Evolutionary conservation across 2,888 invertebrate species (phyloP).

Genomic region (Holacanthella duospinosa): DNA sequence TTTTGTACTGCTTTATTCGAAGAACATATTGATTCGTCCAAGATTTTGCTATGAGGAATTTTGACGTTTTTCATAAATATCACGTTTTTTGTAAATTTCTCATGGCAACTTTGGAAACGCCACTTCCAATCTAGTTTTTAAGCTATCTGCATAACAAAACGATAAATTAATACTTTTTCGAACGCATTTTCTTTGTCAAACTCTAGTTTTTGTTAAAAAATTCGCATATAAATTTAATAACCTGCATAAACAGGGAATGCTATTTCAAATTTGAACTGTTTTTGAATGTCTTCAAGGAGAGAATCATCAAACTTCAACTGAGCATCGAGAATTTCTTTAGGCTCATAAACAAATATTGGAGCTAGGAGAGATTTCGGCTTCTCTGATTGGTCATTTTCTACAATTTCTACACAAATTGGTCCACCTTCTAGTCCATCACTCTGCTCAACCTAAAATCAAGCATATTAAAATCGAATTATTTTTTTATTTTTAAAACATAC

Average conservation of each 20-base stretch:
- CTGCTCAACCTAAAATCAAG: conserved; percentile 12
- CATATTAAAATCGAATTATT: neutral
- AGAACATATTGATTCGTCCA: conserved; percentile 28
- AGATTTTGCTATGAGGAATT: neutral
- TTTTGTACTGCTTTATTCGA: conserved; percentile 8
- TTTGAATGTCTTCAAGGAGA: neutral
- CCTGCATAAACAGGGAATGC: conserved; percentile 17
- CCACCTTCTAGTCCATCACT: conserved; percentile 12
- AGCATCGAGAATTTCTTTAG: conserved; percentile 13
- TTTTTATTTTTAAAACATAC: neutral
- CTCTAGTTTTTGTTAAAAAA: too few species aligned
- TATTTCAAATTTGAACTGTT: conserved; percentile 8
- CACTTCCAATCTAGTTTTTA: neutral
- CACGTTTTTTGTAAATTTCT: too few species aligned
- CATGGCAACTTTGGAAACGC: too few species aligned
- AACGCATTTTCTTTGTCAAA: neutral
- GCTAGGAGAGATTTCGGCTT: conserved; percentile 16
- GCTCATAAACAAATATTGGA: conserved; percentile 14
- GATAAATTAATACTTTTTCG: too few species aligned
- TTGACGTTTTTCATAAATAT: neutral
- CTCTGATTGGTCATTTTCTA: conserved; percentile 5
- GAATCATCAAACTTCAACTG: conserved; percentile 5
- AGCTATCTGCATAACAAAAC: conserved; percentile 2
- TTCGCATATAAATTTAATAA: neutral
- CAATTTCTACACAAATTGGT: conserved; percentile 15